Evolutionary conservation across 1,140 invertebrate species (phyloP).

Genomic region (Drosophila leontia): DNA sequence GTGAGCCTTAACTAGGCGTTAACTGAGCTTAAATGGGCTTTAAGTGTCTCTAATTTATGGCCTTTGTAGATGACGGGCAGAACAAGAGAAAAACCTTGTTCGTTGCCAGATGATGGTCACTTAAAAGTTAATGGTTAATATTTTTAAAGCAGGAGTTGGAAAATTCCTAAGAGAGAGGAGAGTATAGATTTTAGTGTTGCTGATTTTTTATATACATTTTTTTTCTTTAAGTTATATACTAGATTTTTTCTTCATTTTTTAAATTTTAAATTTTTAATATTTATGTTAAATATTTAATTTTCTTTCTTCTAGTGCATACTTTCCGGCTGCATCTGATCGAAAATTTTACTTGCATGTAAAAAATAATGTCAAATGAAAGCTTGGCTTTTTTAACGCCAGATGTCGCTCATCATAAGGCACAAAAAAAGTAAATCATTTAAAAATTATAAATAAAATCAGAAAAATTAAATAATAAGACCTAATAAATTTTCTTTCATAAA

Average conservation of each 20-base stretch:
- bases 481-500: no score
- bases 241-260: neutral
- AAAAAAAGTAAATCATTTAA: neutral
- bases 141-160: no score
- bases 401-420: neutral
- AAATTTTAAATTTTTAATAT: neutral
- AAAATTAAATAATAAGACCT: no score
- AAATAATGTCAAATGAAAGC: neutral
- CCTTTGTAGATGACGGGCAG: slow-evolving; percentile 38
- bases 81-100: slow-evolving; percentile 9
- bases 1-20: slow-evolving; percentile 63
- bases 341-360: slow-evolving; percentile 6
- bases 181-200: neutral
- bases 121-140: slow-evolving; percentile 10
- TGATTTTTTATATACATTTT: neutral
- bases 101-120: slow-evolving; percentile 1
- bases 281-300: neutral
- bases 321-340: neutral
- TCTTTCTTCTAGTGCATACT: slow-evolving; percentile 10
- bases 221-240: no score
- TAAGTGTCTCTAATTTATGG: slow-evolving; percentile 62
- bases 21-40: slow-evolving; percentile 57
- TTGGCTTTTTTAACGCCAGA: neutral
- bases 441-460: neutral
- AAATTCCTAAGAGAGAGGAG: neutral